Percentiles rank a stretch among this genome's conserved stretches.
phyloP scores from a whole-genome alignment of 2,797 vertebrate species.

The Crenuchus spilurus region DNA sequence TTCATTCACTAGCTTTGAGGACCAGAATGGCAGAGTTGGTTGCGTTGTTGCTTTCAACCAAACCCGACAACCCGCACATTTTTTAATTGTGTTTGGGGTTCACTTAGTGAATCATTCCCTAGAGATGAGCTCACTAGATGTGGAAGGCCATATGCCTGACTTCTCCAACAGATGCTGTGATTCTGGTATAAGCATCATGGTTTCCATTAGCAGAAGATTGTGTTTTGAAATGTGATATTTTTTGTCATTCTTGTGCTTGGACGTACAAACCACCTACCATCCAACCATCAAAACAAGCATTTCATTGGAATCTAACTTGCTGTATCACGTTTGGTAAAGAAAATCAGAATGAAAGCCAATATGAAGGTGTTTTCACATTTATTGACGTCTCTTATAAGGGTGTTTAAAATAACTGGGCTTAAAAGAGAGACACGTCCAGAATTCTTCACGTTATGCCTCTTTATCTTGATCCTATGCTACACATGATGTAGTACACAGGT shows the following conservation, averaged over 20 bases:
- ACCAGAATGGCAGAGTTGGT: slow-evolving; percentile 12
- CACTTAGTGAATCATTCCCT: slow-evolving; percentile 29
- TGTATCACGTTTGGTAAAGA: no score
- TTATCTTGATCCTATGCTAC: no score
- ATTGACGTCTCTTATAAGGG: no score
- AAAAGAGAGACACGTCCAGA: no score
- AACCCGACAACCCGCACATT: slow-evolving; percentile 5
- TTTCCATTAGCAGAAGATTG: not conserved
- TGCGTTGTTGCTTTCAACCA: slow-evolving; percentile 24
- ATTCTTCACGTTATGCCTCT: no score
- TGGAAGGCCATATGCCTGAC: slow-evolving; percentile 17
- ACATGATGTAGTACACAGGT: no score
- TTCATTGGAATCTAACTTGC: not conserved
- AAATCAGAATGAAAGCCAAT: no score
- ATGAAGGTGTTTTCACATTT: no score
- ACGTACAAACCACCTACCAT: not conserved
- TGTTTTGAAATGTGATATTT: slow-evolving; percentile 9
- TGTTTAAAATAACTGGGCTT: no score
- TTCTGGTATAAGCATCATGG: not conserved
- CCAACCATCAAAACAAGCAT: not conserved
- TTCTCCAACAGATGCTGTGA: not conserved
- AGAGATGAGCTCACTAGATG: slow-evolving; percentile 23
- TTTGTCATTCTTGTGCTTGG: not conserved
- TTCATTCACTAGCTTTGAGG: not conserved
- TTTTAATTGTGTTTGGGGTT: slow-evolving; percentile 16